Base-by-base conservation (phyloP, 2,888 invertebrate species). In the Perizoma affinitatum region DNA sequence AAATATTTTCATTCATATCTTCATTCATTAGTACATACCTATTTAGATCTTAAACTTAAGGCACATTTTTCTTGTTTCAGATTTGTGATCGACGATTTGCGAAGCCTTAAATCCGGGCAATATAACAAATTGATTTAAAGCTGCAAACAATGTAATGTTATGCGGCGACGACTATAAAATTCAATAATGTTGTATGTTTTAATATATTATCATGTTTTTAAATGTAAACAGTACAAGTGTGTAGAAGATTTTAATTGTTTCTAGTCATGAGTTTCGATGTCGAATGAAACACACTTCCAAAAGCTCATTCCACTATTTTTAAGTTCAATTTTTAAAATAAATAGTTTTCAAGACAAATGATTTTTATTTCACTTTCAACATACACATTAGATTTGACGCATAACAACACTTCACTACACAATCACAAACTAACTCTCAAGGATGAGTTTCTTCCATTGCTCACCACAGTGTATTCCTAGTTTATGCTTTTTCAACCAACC, bases 21-120 rank as follows among this genome's bases (percentile, higher is more conserved):
- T n/a, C n/a, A n/a, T n/a, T n/a, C n/a, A n/a, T n/a, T n/a, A n/a
- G n/a, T n/a, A n/a, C n/a, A n/a, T n/a, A n/a, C n/a, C n/a, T n/a
- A n/a, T n/a, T n/a, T 7, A 45, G 45, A 22, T 22, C 11, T 5
- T 22, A 22, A 2, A 22, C 1, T 22, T 22, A 34, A 34, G 34
- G 8, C 9, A 45, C 45, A 34, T 46, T 11, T 40, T 34, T 50
- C 9, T 38, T 63, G 54, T 68, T 65, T 54, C 88, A 96, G 95
- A 75, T 96, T 95, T 81, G 94, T 95, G 46, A 94, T 95, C 60
- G 94, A 95, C 68, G 96, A 96, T 74, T 94, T 95, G 67, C 90
- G 90, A 51, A 93, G 93, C 74, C 61, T 87, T 45, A 78, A 78
- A 57, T 68, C 75, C 2, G 67, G 68, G n/a, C 74, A 76, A 36